Percentiles rank a stretch among this genome's conserved stretches.
These are phyloP conservation scores for Drosophila truncata DNA, from an alignment of 1,140 invertebrate species.

Conservation along the genomic window DNA sequence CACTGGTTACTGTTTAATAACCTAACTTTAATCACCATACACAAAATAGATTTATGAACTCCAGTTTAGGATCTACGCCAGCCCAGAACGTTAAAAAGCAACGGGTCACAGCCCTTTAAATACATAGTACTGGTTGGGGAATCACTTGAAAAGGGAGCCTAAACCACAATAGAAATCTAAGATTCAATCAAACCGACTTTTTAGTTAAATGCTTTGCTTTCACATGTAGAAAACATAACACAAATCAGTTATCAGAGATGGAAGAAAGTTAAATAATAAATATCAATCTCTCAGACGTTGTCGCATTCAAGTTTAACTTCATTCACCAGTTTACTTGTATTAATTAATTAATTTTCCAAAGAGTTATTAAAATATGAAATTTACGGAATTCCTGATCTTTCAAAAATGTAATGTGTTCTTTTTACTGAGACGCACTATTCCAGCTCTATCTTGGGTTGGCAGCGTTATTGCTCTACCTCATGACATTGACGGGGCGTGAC, in stretches of 20 bases:
- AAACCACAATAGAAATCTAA: background rate
- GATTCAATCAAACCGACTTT: no score
- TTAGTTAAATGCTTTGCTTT: background rate
- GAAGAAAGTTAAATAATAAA: background rate
- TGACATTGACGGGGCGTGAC: constrained; percentile 17
- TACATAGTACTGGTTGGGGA: background rate
- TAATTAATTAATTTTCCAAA: background rate
- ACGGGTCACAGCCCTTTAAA: no score
- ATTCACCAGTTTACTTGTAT: background rate
- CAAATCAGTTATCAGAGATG: background rate
- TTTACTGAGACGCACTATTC: constrained; percentile 1
- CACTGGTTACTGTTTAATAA: no score
- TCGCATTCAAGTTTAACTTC: background rate
- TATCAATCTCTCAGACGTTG: background rate
- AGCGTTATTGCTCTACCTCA: constrained; percentile 6
- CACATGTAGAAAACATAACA: no score
- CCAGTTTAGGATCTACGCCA: background rate
- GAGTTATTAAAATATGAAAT: background rate
- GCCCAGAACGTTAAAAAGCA: background rate
- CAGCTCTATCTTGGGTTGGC: constrained; percentile 4
- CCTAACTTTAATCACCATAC: background rate
- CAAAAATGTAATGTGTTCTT: no score
- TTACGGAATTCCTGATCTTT: background rate
- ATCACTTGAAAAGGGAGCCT: background rate
- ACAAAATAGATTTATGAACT: background rate